phyloP scores from a whole-genome alignment of 2,888 invertebrate species.

The Pachliopta kotzebuea region DNA sequence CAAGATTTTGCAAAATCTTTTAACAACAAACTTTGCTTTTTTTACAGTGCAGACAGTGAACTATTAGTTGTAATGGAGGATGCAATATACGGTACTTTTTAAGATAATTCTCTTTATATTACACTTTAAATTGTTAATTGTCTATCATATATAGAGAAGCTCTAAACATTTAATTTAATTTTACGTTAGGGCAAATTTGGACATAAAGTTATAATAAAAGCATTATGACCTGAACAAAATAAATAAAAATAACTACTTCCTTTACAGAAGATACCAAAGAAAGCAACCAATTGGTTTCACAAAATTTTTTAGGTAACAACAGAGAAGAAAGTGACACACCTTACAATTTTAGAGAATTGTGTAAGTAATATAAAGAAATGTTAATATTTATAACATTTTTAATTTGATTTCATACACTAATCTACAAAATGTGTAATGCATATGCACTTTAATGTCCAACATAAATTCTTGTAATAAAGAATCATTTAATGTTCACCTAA shows the following conservation, averaged over 20 bases:
- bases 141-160: neutral
- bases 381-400: too few species aligned
- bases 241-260: constrained; percentile 12
- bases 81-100: constrained; percentile 60
- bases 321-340: constrained; percentile 62
- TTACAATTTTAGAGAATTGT: constrained; percentile 62
- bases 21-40: constrained; percentile 33
- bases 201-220: neutral
- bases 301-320: constrained; percentile 78
- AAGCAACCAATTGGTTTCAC: constrained; percentile 78
- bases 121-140: neutral
- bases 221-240: neutral
- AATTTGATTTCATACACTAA: too few species aligned
- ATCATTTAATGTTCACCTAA: too few species aligned
- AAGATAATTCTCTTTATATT: neutral
- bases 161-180: neutral
- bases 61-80: constrained; percentile 72
- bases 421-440: too few species aligned
- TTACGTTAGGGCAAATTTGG: too few species aligned
- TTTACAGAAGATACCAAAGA: constrained; percentile 68
- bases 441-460: too few species aligned
- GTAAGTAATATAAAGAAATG: constrained; percentile 47
- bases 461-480: too few species aligned
- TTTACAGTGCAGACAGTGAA: constrained; percentile 74
- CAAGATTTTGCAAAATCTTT: constrained; percentile 33